Base-by-base conservation (phyloP, 2,797 vertebrate genomes). In the Lateolabrax maculatus region DNA sequence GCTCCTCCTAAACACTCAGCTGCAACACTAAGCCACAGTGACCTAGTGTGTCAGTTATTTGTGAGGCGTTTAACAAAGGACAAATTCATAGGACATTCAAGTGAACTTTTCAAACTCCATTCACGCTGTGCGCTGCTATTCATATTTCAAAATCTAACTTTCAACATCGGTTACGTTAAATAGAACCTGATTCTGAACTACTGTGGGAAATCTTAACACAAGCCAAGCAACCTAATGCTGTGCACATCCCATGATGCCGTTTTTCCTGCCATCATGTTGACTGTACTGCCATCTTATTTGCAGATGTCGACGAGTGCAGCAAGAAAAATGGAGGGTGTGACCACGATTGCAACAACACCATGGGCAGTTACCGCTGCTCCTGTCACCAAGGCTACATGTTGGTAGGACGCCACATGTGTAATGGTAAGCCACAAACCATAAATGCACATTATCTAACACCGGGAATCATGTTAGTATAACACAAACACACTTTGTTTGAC, bases 231-330 rank as follows among this genome's bases (percentile, higher is more conserved):
- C 37, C 56, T 13, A 3, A 12, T 43, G 63, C 37, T 29, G 57
- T 44, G 65, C 71, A 58, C 63, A 71, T 23, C 36, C 48, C 31
- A 62, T 87, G 81, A 80, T 75, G 74, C 58, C 41, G 43, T 76
- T 88, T 83, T 83, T 88, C 82, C 79, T 84, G 61, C 2, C 1
- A 58, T 71, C 49, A 39, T 48, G 63, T 75, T 73, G 31, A 87
- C 68, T 64, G 29, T 73, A 27, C 49, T 8, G 36, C 64, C 19
- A 39, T 83, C 79, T 46, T 81, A 21, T 87, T 88, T 87, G 77
- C 90, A 99, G 98, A 99, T 95, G 92, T 98, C 15, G 92, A 99
- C 25, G 98, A 99, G 90, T 99, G 98, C 90, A 78, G 66, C 79
- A 90, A 48, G 0, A 83, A 78, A 74, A 97, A 98, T 0, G 97